These are phyloP conservation scores for Archivesica marissinica DNA, from an alignment of 1,140 invertebrate species.

Conservation along the genomic window DNA sequence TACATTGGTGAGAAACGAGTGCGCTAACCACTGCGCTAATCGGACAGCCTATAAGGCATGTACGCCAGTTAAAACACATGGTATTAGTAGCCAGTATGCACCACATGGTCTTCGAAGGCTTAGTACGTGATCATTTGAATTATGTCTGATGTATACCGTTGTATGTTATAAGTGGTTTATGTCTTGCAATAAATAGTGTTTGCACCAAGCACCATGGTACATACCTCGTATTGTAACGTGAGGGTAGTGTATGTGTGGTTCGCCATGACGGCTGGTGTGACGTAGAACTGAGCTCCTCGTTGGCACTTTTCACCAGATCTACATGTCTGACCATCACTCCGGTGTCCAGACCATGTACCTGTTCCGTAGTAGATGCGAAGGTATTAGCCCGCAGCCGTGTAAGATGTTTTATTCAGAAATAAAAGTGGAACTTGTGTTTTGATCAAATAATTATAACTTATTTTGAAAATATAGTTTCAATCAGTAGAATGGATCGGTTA, in stretches of 20 bases:
- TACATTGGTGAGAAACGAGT: too few species aligned
- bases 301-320: conserved; percentile 33
- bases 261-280: conserved; percentile 24
- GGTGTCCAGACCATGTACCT: conserved; percentile 38
- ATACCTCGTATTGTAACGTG: conserved; percentile 52
- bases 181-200: not conserved
- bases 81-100: not conserved
- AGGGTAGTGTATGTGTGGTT: conserved; percentile 31
- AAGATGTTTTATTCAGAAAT: too few species aligned
- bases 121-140: not conserved
- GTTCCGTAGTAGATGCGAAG: too few species aligned
- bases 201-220: not conserved
- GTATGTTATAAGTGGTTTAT: not conserved
- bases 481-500: too few species aligned
- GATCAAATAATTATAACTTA: too few species aligned
- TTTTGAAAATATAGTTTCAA: too few species aligned
- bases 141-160: not conserved
- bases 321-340: conserved; percentile 18
- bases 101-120: not conserved
- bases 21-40: not conserved
- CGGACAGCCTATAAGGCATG: not conserved
- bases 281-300: conserved; percentile 68
- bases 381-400: too few species aligned
- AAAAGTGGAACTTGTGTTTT: too few species aligned
- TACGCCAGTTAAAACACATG: not conserved